Conservation (phyloP, 2,888 invertebrate genomes). For the Tuberolachnus salignus region DNA sequence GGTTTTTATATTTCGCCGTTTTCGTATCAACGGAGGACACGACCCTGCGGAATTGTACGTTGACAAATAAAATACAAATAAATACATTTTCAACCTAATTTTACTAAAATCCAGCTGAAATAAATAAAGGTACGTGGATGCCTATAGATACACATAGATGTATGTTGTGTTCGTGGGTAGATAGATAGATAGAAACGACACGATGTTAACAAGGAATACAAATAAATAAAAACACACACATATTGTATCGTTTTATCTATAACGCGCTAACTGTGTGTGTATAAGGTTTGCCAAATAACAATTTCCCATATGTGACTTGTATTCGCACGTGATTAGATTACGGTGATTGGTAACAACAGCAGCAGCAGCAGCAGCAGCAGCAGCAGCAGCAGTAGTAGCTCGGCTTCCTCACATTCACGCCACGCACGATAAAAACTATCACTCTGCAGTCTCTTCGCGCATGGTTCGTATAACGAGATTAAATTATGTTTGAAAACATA, state of each 20-base stretch:
- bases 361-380: too few species aligned
- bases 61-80: too few species aligned
- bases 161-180: too few species aligned
- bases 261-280: conserved; percentile 26
- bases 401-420: conserved; percentile 39
- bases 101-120: too few species aligned
- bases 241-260: conserved; percentile 28
- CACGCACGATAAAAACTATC: conserved; percentile 48
- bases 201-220: conserved; percentile 27
- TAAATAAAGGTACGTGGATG: too few species aligned
- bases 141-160: too few species aligned
- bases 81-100: too few species aligned
- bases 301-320: conserved; percentile 44
- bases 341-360: conserved; percentile 48
- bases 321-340: conserved; percentile 53
- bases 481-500: conserved; percentile 37
- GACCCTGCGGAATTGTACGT: too few species aligned
- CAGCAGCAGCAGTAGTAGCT: not conserved
- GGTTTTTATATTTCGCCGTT: too few species aligned
- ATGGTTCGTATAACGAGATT: conserved; percentile 48
- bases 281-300: conserved; percentile 51
- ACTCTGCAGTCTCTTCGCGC: conserved; percentile 39
- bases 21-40: too few species aligned
- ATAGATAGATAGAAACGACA: too few species aligned
- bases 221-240: not conserved